Percentiles rank a stretch among this genome's conserved stretches.
phyloP scores from a whole-genome alignment of 2,113 vertebrate species.

The Microtus pennsylvanicus region DNA sequence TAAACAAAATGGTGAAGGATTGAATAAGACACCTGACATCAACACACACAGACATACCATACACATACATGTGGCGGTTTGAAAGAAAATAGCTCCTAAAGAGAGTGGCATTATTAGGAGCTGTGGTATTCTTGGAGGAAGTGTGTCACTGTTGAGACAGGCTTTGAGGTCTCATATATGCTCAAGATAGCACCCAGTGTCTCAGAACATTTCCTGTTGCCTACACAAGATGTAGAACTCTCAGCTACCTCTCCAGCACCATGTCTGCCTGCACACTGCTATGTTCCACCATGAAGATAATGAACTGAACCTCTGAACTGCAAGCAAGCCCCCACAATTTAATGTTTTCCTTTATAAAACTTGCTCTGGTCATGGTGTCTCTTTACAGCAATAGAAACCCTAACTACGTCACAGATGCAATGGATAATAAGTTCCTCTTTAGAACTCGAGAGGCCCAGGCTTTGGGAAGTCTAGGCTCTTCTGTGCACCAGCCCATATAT shows the following conservation, averaged over 20 bases:
- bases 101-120: neutral
- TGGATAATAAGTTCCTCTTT: neutral
- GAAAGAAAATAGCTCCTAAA: neutral
- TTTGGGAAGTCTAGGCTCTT: neutral
- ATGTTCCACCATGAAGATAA: neutral
- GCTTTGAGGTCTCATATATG: neutral
- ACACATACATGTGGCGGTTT: neutral
- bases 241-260: neutral
- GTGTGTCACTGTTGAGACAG: neutral
- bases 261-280: neutral
- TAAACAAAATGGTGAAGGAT: neutral
- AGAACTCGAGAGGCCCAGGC: neutral
- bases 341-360: neutral
- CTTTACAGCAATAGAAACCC: neutral
- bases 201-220: neutral
- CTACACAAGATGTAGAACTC: no score
- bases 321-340: neutral
- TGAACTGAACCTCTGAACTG: neutral
- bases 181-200: neutral
- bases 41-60: neutral
- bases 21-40: no score
- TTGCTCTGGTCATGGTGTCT: neutral
- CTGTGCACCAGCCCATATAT: neutral
- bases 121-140: neutral
- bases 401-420: neutral